Conservation (phyloP, 2,888 invertebrate species). For the Eurois occulta region DNA sequence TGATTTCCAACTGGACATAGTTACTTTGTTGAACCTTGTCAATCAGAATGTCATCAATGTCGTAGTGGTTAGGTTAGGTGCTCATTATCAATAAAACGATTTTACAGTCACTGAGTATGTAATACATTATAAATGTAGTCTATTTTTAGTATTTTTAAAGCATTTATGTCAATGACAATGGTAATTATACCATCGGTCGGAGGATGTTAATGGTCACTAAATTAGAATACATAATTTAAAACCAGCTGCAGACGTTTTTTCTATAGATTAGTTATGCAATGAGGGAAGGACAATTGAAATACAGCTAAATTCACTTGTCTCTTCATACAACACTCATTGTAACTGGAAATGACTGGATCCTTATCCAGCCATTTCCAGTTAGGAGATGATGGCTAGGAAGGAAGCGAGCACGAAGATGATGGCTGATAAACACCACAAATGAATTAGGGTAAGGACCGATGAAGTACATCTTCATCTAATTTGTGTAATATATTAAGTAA, state of each 20-base stretch:
- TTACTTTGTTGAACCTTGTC: neutral
- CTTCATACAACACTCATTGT: neutral
- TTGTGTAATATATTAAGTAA: neutral
- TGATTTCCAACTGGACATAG: neutral
- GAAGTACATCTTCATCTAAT: neutral
- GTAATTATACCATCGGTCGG: neutral
- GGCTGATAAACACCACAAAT: neutral
- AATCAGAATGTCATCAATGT: conserved; percentile 20
- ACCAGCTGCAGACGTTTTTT: neutral
- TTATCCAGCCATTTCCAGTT: no score
- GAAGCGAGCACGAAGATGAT: neutral
- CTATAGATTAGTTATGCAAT: neutral
- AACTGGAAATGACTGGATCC: neutral
- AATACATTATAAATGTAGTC: neutral
- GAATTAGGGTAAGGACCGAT: neutral
- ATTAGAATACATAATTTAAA: neutral
- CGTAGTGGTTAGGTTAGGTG: neutral
- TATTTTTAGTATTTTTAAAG: neutral
- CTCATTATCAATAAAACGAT: conserved; percentile 12
- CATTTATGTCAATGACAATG: neutral
- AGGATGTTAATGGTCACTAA: neutral
- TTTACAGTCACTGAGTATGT: conserved; percentile 13
- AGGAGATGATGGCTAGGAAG: neutral
- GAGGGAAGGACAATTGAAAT: neutral
- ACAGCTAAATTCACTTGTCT: neutral